Evolutionary conservation across 2,797 vertebrate genomes (phyloP), one percentile per base, ranked within the genome.

Genomic region (Mionectes olivaceus): DNA sequence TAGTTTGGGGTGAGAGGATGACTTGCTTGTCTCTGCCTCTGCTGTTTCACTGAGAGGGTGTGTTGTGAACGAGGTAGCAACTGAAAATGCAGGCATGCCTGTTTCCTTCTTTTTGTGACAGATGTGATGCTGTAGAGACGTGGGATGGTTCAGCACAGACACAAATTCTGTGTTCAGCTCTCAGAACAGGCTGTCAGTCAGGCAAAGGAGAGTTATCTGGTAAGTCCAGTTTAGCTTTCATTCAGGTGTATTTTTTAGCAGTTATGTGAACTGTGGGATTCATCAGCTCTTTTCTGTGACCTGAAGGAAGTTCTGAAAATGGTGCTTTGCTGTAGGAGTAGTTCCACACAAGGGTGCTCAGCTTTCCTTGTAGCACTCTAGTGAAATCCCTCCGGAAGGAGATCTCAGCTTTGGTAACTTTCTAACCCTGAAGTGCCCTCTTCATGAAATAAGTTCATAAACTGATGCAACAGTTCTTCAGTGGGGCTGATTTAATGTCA

Each of bases 381-480:
- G 25, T 65, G 28, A 16, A 55, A 50, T n/a, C n/a, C 17, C 16
- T 23, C 8, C 9, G 10, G 59, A 64, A 73, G 0, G 2, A 73
- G 21, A 55, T 30, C 39, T 43, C 39, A 9, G 39, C 37, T 47
- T 69, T 65, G 55, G 22, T 69, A 57, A 56, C 41, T 46, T 89
- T 70, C 59, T 75, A 56, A 60, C 8, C 3, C 10, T 1, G 2
- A 21, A 33, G 0, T 21, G 8, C 7, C 12, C 35, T 60, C 56
- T 65, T 53, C 33, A 13, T 33, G 73, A 47, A 53, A 37, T 49
- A 18, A 2, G 0, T 35, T 60, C 46, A 37, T 8, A 63, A 41
- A 27, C 2, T 52, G 37, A 18, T 61, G 55, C n/a, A 57, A 6
- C 41, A 28, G 15, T 27, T 47, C 35, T 74, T 77, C 35, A 41